Conservation (phyloP, 2,888 invertebrate species). For the Ischnus inquisitorius region DNA sequence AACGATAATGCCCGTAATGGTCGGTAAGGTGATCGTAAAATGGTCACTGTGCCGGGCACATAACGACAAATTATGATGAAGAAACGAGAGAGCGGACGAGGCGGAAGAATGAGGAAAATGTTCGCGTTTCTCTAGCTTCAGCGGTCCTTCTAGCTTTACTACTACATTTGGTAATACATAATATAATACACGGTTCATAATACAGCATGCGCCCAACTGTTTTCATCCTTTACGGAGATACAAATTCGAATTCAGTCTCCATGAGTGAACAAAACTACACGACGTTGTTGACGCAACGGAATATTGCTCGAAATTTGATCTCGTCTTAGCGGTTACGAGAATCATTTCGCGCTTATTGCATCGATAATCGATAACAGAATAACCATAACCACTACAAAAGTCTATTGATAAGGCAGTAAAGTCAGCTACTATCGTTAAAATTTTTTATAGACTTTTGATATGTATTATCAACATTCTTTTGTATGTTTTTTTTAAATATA, state of each 20-base stretch:
- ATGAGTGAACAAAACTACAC: slow-evolving; percentile 5
- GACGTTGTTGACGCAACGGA: not conserved
- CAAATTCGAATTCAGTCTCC: not conserved
- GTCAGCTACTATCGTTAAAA: no score
- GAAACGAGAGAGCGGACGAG: not conserved
- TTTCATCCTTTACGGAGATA: slow-evolving; percentile 20
- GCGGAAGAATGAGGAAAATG: slow-evolving; percentile 19
- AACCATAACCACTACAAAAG: no score
- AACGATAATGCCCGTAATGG: slow-evolving; percentile 70
- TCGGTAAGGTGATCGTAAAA: slow-evolving; percentile 75
- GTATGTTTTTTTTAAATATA: no score
- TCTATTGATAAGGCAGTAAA: no score
- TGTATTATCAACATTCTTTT: no score
- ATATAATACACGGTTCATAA: slow-evolving; percentile 18
- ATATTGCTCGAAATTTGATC: not conserved
- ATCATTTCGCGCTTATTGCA: slow-evolving; percentile 47
- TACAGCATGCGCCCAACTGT: not conserved
- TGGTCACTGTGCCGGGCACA: slow-evolving; percentile 69
- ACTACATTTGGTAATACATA: not conserved
- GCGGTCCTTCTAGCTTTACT: slow-evolving; percentile 12
- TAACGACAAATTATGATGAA: slow-evolving; percentile 73
- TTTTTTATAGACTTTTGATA: no score
- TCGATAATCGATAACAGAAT: slow-evolving; percentile 7
- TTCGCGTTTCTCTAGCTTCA: not conserved
- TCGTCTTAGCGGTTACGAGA: slow-evolving; percentile 25